Conservation (phyloP, 2,888 invertebrate genomes). For the Hypsopygia costalis region DNA sequence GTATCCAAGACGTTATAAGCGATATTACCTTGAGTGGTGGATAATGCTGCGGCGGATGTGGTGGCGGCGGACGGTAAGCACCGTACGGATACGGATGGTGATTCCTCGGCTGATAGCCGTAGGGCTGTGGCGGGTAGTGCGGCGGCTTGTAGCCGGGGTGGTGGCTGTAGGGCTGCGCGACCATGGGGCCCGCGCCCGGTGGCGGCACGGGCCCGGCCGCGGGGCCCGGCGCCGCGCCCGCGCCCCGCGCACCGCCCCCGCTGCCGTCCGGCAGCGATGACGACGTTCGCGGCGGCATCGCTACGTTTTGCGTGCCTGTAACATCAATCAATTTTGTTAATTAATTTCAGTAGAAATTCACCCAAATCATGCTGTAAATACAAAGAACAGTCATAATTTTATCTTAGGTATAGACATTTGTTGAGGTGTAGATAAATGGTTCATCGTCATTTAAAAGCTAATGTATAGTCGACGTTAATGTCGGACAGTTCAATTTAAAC, state of each 20-base stretch:
- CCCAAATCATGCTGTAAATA: too few species aligned
- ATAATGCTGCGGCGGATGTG: constrained; percentile 68
- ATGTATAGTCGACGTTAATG: too few species aligned
- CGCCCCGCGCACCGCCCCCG: constrained; percentile 36
- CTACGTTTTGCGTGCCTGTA: constrained; percentile 94
- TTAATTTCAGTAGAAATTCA: too few species aligned
- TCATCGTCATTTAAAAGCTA: too few species aligned
- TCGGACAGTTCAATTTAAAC: too few species aligned
- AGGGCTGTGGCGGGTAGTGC: constrained; percentile 72
- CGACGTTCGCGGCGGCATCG: constrained; percentile 97
- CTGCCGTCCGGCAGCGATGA: constrained; percentile 85
- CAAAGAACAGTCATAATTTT: too few species aligned
- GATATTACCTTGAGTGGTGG: constrained; percentile 69
- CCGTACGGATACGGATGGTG: constrained; percentile 75
- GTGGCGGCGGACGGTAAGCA: constrained; percentile 65
- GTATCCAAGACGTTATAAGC: too few species aligned
- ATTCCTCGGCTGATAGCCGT: constrained; percentile 68
- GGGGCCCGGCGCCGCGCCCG: constrained; percentile 49
- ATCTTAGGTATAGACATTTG: too few species aligned
- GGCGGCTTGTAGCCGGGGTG: constrained; percentile 64
- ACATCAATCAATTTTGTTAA: constrained; percentile 16
- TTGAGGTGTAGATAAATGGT: too few species aligned
- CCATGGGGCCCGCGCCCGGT: constrained; percentile 57
- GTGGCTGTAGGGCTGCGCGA: constrained; percentile 64
- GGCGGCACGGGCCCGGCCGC: constrained; percentile 44